A percentile compares a stretch with the other conserved stretches of the same genome.
phyloP scores from a whole-genome alignment of 2,888 invertebrate genomes.

The Sussaba pulchella region DNA sequence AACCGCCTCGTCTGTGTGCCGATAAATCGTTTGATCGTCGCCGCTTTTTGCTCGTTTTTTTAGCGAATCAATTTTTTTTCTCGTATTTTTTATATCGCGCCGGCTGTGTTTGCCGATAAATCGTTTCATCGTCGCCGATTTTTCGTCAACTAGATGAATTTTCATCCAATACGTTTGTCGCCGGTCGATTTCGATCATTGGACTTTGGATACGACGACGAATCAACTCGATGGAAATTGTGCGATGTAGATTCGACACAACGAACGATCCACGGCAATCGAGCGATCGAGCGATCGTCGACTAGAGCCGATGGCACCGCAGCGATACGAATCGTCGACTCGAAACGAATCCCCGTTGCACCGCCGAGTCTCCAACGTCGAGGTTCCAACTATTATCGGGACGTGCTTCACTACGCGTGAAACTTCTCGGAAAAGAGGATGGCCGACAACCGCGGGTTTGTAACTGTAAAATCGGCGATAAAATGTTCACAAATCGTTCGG shows the following conservation, averaged over 20 bases:
- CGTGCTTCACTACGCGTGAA: conserved; percentile 65
- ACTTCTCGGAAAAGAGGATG: conserved; percentile 55
- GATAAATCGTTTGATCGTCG: no score
- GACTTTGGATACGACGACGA: no score
- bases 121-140: conserved; percentile 37
- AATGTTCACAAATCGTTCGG: conserved; percentile 61
- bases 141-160: conserved; percentile 32
- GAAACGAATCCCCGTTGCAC: conserved; percentile 50
- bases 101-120: neutral
- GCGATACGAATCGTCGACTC: conserved; percentile 63
- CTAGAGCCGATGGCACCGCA: conserved; percentile 38
- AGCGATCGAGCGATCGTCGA: conserved; percentile 61
- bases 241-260: conserved; percentile 38
- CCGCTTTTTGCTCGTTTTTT: no score
- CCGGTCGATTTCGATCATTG: no score
- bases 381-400: conserved; percentile 51
- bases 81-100: neutral
- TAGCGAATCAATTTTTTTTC: conserved; percentile 6
- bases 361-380: conserved; percentile 8
- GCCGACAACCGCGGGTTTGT: conserved; percentile 12
- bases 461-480: conserved; percentile 37
- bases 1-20: no score
- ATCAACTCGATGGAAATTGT: conserved; percentile 12
- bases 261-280: conserved; percentile 53
- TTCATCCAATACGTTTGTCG: neutral